These are phyloP conservation scores for Picus viridis DNA, from an alignment of 2,797 vertebrate genomes.

Conservation along the genomic window DNA sequence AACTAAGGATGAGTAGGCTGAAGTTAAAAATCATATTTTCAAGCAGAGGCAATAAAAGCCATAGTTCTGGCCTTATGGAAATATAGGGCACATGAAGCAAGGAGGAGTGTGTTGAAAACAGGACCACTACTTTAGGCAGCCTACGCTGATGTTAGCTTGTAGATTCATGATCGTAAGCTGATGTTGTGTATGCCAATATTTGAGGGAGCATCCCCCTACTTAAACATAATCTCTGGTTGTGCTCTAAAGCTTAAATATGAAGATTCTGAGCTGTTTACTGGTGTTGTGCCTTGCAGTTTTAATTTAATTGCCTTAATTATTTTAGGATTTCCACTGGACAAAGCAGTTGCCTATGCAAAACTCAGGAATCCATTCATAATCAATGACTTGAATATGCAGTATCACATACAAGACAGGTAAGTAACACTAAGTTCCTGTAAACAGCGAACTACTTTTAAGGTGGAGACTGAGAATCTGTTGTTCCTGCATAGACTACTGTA, in stretches of 20 bases:
- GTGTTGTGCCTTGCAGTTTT: background rate
- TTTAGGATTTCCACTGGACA: conserved; percentile 91
- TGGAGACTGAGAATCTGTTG: background rate
- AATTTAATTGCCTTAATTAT: background rate
- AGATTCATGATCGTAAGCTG: background rate
- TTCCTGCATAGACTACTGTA: background rate
- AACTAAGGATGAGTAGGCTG: background rate
- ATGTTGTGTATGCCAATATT: background rate
- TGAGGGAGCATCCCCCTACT: background rate
- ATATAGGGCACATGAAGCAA: background rate
- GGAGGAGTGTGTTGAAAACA: background rate
- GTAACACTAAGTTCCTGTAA: background rate
- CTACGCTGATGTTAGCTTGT: background rate
- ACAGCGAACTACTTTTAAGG: background rate
- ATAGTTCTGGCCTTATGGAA: background rate
- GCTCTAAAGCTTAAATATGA: background rate
- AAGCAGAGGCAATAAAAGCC: background rate
- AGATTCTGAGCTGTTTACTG: background rate
- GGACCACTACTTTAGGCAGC: background rate
- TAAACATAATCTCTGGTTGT: background rate
- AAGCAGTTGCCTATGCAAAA: conserved; percentile 90
- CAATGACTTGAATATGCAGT: conserved; percentile 92
- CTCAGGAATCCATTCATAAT: conserved; percentile 91
- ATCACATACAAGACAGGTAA: conserved; percentile 92
- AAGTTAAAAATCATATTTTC: background rate